Evolutionary conservation across 64 coral and sea anemone species (phyloP), one percentile per base, ranked within the genome.

Genomic region (Cladopsammia gracilis): DNA sequence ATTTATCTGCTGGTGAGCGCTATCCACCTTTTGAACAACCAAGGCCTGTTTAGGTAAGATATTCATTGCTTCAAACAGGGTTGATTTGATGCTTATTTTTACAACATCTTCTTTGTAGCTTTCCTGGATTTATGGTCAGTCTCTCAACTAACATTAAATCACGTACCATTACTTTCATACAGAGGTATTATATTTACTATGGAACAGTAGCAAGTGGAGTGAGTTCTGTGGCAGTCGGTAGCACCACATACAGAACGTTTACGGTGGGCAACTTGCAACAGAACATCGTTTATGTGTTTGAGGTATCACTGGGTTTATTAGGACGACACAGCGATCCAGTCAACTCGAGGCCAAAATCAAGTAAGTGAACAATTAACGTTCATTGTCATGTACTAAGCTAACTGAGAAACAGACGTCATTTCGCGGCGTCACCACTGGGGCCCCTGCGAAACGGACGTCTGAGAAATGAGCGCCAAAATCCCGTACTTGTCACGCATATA

Each of bases 171-270:
- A 6, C 2, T 57, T 25, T 67, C 16, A 71, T 50, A 22, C 69
- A 76, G 87, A 66, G 0, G 4, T 77, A 77, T 12, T 76, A 89
- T 54, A 51, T 89, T 19, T 88, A 54, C 86, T 73, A 73, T 43
- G 86, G 86, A 11, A 18, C 18, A 20, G 16, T 58, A 5, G 44
- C 2, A 16, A 62, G 16, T 48, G 67, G 68, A 74, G 68, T 48
- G 22, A 73, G 51, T 11, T 25, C 70, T 45, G 15, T 12, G 68
- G 69, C 70, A 15, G 50, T 73, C 6, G 86, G 68, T 13, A 14
- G 11, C 51, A 88, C 86, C 7, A 16, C 11, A 58, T 10, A 8
- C 0, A 16, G 0, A 4, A 10, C 0, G 0, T 88, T 10, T 48
- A n/a, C 19, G 22, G 68, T 88, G 15, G 44, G 15, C 8, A 46